Evolutionary conservation across 2,113 vertebrate genomes (phyloP), one percentile per base, ranked within the genome.

Genomic region (Alexandromys fortis): DNA sequence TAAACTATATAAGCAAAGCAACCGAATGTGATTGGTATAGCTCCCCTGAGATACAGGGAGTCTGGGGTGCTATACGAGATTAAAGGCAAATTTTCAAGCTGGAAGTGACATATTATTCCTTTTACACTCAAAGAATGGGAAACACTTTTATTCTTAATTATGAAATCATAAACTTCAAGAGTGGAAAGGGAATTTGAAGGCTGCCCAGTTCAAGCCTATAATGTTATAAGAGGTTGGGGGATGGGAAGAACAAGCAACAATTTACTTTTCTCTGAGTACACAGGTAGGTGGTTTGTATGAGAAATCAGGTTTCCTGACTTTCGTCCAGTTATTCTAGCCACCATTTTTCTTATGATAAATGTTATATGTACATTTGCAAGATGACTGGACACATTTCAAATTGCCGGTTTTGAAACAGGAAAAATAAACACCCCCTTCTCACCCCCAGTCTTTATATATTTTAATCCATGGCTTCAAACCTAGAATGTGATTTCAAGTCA

Each of bases 1-100:
- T 97, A 97, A 98, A 97, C 76, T 94, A 86, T 83, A 89, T n/a
- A 95, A 93, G 85, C 95, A 91, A 90, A 97, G 83, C 65, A 90
- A 52, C 86, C 61, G 49, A 75, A 76, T 88, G 90, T 92, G 89
- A 95, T 96, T 89, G 89, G 90, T 73, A 33, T 49, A 86, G 76
- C 38, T 92, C 49, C 86, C 70, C 70, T 68, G 35, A 73, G 83
- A 97, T 61, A 68, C 52, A 7, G 7, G 38, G 49, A 90, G 52
- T 77, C 61, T 49, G 77, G 97, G 91, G 76, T 88, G 67, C 90
- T 68, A 73, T 11, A 33, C 13, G 85, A 95, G 86, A 96, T 96
- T 83, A 97, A 97, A 97, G 89, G 6, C 21, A 49, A 91, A 95
- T 81, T 95, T 96, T 96, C 79, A 89, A 90, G 87, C 16, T 47